Percentiles rank a stretch among this genome's conserved stretches.
phyloP scores from a whole-genome alignment of 2,113 vertebrate species.

The Poecilia latipinna region DNA sequence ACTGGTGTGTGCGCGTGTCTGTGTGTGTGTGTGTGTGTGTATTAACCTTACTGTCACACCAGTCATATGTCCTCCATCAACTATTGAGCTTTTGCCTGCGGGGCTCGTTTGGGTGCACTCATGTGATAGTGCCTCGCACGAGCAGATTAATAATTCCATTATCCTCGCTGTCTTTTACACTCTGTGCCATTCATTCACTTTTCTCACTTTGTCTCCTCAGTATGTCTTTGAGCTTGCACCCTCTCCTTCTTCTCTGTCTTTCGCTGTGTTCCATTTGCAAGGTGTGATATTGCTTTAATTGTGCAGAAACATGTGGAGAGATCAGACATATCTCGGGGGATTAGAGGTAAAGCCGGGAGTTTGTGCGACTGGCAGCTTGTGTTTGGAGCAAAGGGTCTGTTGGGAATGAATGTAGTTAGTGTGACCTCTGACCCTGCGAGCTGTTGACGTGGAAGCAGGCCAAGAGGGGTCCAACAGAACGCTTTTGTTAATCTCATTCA shows the following conservation, averaged over 20 bases:
- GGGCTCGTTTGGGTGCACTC: slow-evolving; percentile 66
- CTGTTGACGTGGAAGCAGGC: slow-evolving; percentile 98
- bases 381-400: slow-evolving; percentile 95
- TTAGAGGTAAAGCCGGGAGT: slow-evolving; percentile 85
- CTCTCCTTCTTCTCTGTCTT: slow-evolving; percentile 45
- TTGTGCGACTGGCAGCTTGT: slow-evolving; percentile 96
- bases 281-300: slow-evolving; percentile 96
- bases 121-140: slow-evolving; percentile 51
- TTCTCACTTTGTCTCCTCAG: slow-evolving; percentile 55
- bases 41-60: slow-evolving; percentile 22
- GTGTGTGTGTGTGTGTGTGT: slow-evolving; percentile 2
- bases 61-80: slow-evolving; percentile 60
- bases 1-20: background rate
- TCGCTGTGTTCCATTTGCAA: slow-evolving; percentile 76
- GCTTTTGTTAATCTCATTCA: slow-evolving; percentile 99
- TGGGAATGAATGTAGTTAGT: slow-evolving; percentile 99
- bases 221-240: slow-evolving; percentile 38
- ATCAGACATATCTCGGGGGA: slow-evolving; percentile 99
- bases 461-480: slow-evolving; percentile 97
- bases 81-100: slow-evolving; percentile 52
- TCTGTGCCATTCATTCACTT: slow-evolving; percentile 53
- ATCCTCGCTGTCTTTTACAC: slow-evolving; percentile 42
- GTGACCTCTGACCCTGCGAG: slow-evolving; percentile 97
- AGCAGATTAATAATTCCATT: slow-evolving; percentile 67
- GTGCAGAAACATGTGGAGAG: slow-evolving; percentile 99